phyloP scores from a whole-genome alignment of 2,888 invertebrate genomes.

The Icerya purchasi region DNA sequence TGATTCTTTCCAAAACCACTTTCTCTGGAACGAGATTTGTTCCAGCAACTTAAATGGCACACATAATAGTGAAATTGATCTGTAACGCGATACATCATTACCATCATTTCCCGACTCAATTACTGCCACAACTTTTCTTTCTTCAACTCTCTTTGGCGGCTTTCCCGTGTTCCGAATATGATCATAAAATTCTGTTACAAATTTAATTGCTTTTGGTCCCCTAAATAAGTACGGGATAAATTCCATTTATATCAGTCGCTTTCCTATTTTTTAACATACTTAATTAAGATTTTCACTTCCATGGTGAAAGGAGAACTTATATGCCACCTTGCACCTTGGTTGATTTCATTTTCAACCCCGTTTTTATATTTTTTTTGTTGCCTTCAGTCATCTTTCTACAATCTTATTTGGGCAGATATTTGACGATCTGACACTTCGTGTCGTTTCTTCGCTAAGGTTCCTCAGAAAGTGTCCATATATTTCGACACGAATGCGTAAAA shows the following conservation, averaged over 20 bases:
- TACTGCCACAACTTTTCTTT: background rate
- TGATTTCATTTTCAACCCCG: too few relatives aligned
- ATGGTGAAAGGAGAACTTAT: background rate
- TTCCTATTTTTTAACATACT: background rate
- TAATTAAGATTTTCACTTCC: background rate
- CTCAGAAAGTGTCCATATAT: too few relatives aligned
- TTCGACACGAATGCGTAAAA: background rate
- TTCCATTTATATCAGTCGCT: background rate
- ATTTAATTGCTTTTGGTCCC: background rate
- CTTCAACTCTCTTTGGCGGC: background rate
- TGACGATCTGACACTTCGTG: too few relatives aligned
- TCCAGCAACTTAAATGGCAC: background rate
- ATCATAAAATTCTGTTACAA: background rate
- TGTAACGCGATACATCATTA: background rate
- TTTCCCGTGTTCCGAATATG: background rate
- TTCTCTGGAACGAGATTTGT: background rate
- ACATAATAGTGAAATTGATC: background rate
- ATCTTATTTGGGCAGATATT: too few relatives aligned
- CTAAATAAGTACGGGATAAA: background rate
- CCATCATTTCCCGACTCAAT: background rate
- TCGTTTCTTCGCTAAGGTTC: too few relatives aligned
- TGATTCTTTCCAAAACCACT: background rate
- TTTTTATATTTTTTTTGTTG: too few relatives aligned
- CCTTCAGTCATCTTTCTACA: too few relatives aligned
- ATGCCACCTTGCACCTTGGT: too few relatives aligned